Conservation (phyloP, 2,888 invertebrate genomes). For the Andrena bucephala region DNA sequence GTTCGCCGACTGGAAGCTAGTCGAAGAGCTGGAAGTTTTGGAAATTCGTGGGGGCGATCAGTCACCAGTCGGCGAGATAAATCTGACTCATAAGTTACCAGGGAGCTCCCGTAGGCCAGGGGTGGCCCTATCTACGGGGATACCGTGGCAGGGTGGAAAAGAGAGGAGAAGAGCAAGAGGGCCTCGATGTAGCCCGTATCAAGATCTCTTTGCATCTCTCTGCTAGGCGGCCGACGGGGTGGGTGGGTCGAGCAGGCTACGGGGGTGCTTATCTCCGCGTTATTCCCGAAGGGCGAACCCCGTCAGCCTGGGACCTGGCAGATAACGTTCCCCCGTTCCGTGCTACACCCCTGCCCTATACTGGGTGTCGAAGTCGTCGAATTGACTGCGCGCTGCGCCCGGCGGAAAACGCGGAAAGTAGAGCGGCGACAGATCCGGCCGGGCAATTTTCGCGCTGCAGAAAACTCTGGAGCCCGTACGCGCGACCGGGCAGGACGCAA, state of each 20-base stretch:
- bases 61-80: conserved; percentile 82
- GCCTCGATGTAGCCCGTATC: conserved; percentile 79
- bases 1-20: conserved; percentile 34
- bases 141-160: conserved; percentile 63
- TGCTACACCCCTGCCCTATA: conserved; percentile 66
- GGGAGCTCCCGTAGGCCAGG: conserved; percentile 75
- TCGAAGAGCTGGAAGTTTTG: conserved; percentile 71
- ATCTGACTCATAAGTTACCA: conserved; percentile 84
- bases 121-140: conserved; percentile 72
- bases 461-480: too few species aligned
- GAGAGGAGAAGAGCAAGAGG: conserved; percentile 63
- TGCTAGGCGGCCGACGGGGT: conserved; percentile 62
- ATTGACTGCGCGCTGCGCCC: conserved; percentile 61
- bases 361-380: conserved; percentile 79
- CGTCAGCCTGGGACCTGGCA: conserved; percentile 83
- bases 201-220: conserved; percentile 84
- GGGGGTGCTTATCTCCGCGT: conserved; percentile 83
- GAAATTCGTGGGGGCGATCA: conserved; percentile 79
- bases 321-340: conserved; percentile 80
- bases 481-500: too few species aligned
- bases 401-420: too few species aligned
- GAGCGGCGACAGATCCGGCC: too few species aligned
- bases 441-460: too few species aligned
- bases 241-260: conserved; percentile 67
- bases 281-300: conserved; percentile 84